phyloP scores from a whole-genome alignment of 2,888 invertebrate genomes.

The Callyntrura sp. region DNA sequence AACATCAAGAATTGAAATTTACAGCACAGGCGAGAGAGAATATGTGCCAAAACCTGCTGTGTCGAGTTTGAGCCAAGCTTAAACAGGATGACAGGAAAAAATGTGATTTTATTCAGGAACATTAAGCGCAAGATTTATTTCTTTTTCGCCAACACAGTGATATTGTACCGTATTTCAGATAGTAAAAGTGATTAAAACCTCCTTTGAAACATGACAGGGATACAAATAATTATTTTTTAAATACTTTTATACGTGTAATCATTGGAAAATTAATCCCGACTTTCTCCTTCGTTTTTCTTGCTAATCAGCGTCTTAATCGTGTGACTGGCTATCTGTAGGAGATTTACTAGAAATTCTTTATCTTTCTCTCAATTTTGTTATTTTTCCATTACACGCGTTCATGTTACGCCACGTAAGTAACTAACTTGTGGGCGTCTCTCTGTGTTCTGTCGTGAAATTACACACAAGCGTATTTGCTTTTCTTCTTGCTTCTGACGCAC shows the following conservation, averaged over 20 bases:
- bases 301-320: background rate
- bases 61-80: constrained; percentile 25
- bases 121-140: constrained; percentile 59
- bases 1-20: background rate
- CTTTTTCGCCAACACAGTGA: background rate
- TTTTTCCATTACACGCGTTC: background rate
- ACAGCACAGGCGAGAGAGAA: background rate
- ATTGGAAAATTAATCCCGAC: background rate
- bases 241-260: background rate
- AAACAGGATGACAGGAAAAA: constrained; percentile 36
- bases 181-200: background rate
- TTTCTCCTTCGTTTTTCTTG: background rate
- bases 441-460: constrained; percentile 39
- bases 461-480: background rate
- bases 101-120: constrained; percentile 53
- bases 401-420: constrained; percentile 4
- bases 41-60: constrained; percentile 28
- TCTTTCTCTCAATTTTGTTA: background rate
- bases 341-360: background rate
- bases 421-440: constrained; percentile 44
- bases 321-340: background rate
- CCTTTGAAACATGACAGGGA: constrained; percentile 5
- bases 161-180: background rate
- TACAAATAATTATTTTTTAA: background rate
- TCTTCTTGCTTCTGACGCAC: constrained; percentile 16